phyloP scores from a whole-genome alignment of 2,797 vertebrate genomes.

The Sebastes taczanowskii region DNA sequence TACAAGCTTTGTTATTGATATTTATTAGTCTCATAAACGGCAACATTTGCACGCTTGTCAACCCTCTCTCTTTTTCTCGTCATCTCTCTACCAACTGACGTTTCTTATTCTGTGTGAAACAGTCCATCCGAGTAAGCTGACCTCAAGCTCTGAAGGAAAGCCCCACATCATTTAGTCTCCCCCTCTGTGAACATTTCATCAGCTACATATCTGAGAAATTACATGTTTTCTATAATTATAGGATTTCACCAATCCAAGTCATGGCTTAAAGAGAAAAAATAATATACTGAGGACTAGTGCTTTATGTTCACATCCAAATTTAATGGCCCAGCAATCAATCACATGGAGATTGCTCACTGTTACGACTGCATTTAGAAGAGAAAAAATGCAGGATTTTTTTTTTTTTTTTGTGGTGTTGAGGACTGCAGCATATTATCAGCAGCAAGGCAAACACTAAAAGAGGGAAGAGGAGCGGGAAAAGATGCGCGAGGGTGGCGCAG shows the following conservation, averaged over 20 bases:
- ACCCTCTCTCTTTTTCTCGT: not conserved
- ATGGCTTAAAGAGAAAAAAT: constrained; percentile 22
- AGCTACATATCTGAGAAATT: constrained; percentile 27
- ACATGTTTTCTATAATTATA: constrained; percentile 30
- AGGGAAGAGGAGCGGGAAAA: constrained; percentile 30
- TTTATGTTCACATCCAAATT: constrained; percentile 30
- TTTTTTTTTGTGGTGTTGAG: constrained; percentile 11
- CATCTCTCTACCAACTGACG: not conserved
- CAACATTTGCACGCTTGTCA: constrained; percentile 1
- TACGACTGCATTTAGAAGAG: not conserved
- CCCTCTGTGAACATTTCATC: constrained; percentile 22
- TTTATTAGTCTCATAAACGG: not conserved
- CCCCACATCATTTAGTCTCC: not conserved
- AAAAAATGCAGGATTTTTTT: not conserved
- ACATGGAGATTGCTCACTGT: not conserved
- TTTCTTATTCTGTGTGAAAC: constrained; percentile 17
- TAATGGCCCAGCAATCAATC: constrained; percentile 38
- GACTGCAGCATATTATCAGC: constrained; percentile 31
- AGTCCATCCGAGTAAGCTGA: constrained; percentile 2
- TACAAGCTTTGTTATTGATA: not conserved
- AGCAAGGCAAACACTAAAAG: constrained; percentile 12
- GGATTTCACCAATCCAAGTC: not conserved
- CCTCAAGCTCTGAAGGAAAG: constrained; percentile 5
- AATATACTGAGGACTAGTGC: constrained; percentile 14
- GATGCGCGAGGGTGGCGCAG: constrained; percentile 29